A percentile compares a stretch with the other conserved stretches of the same genome.
Conservation (phyloP, 2,113 vertebrate species). For the Myrmophylax atrothorax region DNA sequence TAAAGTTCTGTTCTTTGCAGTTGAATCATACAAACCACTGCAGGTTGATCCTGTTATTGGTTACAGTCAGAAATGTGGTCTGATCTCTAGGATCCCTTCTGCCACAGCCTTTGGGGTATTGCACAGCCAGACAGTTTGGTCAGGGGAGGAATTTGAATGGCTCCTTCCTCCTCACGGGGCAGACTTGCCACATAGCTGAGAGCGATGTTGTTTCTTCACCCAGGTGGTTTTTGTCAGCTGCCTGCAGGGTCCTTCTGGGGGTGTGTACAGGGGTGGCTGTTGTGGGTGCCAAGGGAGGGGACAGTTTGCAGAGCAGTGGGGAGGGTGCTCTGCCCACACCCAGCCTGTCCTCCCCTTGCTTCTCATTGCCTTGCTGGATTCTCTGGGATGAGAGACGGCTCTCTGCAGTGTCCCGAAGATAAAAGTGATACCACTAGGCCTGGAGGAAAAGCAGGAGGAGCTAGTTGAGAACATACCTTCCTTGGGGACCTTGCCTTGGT, state of each 20-base stretch:
- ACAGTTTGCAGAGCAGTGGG: not conserved
- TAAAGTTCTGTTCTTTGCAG: not conserved
- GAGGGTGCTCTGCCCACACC: not conserved
- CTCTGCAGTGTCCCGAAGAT: not conserved
- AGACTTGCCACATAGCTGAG: not conserved
- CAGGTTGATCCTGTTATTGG: not conserved
- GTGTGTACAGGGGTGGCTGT: not conserved
- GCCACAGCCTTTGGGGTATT: not conserved
- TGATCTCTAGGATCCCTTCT: not conserved
- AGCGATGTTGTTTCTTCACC: not conserved
- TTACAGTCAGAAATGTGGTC: not conserved
- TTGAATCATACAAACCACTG: not conserved
- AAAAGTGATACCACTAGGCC: not conserved
- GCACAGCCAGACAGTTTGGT: not conserved
- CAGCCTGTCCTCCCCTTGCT: not conserved
- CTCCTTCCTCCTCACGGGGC: not conserved
- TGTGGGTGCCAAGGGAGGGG: not conserved
- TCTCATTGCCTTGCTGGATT: not conserved
- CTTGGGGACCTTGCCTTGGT: not conserved
- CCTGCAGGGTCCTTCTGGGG: not conserved
- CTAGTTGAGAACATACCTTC: not conserved
- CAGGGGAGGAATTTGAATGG: not conserved
- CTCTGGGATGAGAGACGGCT: accelerated
- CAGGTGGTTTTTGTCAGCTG: not conserved
- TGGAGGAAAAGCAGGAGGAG: not conserved